Conservation (phyloP, 2,888 invertebrate genomes). For the Stenchaetothrips biformis region DNA sequence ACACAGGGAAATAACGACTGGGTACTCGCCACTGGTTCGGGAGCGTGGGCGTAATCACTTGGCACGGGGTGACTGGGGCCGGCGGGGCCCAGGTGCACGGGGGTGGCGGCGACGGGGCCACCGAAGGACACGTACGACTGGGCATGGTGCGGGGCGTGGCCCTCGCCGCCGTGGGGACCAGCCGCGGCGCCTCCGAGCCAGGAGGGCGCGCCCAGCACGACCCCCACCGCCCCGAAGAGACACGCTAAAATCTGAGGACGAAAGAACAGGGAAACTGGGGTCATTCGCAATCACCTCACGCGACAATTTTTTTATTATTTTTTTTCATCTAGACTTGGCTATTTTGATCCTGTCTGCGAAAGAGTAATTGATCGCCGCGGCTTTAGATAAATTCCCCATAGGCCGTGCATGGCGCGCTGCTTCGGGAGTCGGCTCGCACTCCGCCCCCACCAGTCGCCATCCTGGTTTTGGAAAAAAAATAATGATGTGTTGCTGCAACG, state of each 20-base stretch:
- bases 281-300: no score
- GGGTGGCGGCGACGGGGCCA: neutral
- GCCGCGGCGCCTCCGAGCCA: neutral
- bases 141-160: neutral
- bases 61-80: neutral
- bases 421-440: no score
- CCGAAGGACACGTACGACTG: neutral
- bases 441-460: neutral
- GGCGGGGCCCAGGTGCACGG: neutral
- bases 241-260: neutral
- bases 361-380: no score
- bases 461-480: constrained; percentile 9
- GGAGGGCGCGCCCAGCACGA: neutral
- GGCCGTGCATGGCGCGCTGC: neutral
- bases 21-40: neutral
- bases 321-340: no score
- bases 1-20: no score
- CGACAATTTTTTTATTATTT: no score
- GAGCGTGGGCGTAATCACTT: neutral
- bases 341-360: no score
- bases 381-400: no score
- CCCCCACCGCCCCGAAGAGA: neutral
- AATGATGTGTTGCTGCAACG: neutral
- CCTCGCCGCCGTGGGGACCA: neutral
- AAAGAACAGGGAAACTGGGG: neutral